phyloP scores from a whole-genome alignment of 2,113 vertebrate species.

The Pelvicachromis taeniatus region DNA sequence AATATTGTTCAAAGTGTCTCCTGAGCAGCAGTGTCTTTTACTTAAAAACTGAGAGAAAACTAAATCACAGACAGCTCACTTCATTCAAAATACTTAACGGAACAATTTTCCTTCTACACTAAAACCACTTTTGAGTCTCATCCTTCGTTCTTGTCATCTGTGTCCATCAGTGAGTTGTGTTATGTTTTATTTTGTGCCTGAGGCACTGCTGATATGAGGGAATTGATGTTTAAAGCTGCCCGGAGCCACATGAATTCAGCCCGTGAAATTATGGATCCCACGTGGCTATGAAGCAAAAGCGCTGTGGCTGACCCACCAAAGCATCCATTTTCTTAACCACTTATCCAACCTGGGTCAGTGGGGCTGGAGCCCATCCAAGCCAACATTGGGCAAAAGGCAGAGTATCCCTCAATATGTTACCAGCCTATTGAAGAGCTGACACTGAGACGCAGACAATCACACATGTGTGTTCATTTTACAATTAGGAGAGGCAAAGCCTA shows the following conservation, averaged over 20 bases:
- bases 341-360: background rate
- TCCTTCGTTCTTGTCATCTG: background rate
- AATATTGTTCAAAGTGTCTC: background rate
- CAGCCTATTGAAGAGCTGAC: background rate
- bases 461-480: background rate
- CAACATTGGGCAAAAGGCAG: background rate
- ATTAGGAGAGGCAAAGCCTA: background rate
- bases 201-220: constrained; percentile 3
- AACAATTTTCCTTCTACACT: background rate
- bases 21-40: background rate
- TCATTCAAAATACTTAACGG: background rate
- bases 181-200: background rate
- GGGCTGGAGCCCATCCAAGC: background rate
- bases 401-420: background rate
- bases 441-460: background rate
- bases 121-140: background rate
- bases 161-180: constrained; percentile 18
- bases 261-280: background rate
- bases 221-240: background rate
- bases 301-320: background rate
- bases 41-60: background rate
- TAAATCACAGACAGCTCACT: background rate
- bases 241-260: background rate
- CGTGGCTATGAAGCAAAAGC: background rate
- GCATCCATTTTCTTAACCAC: background rate